These are phyloP conservation scores for Chelon labrosus DNA, from an alignment of 2,797 vertebrate species.

Conservation along the genomic window DNA sequence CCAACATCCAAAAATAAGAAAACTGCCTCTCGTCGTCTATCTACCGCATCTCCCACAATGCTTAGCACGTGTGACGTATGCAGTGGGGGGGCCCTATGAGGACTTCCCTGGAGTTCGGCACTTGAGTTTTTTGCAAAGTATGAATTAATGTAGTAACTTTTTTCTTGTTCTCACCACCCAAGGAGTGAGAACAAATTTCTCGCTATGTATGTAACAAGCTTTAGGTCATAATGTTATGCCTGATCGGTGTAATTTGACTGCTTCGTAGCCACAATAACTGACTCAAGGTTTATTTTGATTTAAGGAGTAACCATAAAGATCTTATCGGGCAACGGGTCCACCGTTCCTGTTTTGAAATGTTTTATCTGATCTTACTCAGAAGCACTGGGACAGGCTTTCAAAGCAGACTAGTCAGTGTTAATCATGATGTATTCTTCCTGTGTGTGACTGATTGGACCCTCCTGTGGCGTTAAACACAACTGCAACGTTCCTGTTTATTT, in stretches of 20 bases:
- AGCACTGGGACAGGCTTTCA: not conserved
- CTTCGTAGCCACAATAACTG: not conserved
- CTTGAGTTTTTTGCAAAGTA: no score
- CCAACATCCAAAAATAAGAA: no score
- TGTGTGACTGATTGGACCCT: slow-evolving; percentile 10
- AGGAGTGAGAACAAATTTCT: no score
- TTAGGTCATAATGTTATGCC: no score
- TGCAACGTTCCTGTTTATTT: slow-evolving; percentile 1
- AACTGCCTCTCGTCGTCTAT: no score
- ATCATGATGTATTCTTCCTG: slow-evolving; percentile 10
- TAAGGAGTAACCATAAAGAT: not conserved
- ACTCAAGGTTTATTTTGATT: slow-evolving; percentile 1
- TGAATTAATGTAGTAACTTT: no score
- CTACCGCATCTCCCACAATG: no score
- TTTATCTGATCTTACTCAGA: slow-evolving; percentile 14
- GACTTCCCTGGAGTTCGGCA: no score
- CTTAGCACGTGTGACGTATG: no score
- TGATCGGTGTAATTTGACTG: not conserved
- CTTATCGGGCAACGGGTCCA: not conserved
- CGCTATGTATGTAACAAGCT: no score
- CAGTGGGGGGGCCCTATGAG: no score
- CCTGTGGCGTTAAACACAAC: not conserved
- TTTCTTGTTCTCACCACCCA: no score
- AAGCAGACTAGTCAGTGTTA: slow-evolving; percentile 9
- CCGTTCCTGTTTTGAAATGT: slow-evolving; percentile 9